Evolutionary conservation across 1,140 invertebrate genomes (phyloP).

Genomic region (Amphibalanus amphitrite): DNA sequence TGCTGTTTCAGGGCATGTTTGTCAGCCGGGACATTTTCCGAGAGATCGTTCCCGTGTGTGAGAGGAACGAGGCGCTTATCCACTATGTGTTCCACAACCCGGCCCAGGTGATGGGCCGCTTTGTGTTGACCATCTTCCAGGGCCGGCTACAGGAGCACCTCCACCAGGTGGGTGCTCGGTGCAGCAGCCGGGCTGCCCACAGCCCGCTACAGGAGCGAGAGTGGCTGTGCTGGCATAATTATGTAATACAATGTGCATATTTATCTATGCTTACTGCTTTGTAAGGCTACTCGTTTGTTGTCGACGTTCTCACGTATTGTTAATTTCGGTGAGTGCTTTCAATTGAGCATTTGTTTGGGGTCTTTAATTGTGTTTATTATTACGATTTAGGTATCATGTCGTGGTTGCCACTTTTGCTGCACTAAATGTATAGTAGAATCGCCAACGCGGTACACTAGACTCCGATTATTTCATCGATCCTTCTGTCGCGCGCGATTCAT

Average conservation of each 20-base stretch:
- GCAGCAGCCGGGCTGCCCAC: background rate
- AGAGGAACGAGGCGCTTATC: conserved; percentile 71
- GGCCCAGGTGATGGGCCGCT: conserved; percentile 94
- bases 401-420: too few species aligned
- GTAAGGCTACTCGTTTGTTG: conserved; percentile 20
- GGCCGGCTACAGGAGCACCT: conserved; percentile 50
- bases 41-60: conserved; percentile 76
- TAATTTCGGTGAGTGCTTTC: background rate
- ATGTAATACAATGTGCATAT: background rate
- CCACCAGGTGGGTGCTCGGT: background rate
- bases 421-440: too few species aligned
- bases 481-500: too few species aligned
- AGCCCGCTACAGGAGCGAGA: too few species aligned
- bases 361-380: background rate
- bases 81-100: conserved; percentile 89
- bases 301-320: background rate
- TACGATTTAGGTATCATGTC: too few species aligned
- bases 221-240: too few species aligned
- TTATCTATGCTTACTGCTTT: background rate
- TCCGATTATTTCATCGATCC: too few species aligned
- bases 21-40: conserved; percentile 73
- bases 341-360: background rate
- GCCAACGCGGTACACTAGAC: too few species aligned
- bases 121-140: conserved; percentile 91
- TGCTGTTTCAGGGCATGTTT: conserved; percentile 33